Evolutionary conservation across 2,113 vertebrate species (phyloP).

Genomic region (Festucalex cinctus): DNA sequence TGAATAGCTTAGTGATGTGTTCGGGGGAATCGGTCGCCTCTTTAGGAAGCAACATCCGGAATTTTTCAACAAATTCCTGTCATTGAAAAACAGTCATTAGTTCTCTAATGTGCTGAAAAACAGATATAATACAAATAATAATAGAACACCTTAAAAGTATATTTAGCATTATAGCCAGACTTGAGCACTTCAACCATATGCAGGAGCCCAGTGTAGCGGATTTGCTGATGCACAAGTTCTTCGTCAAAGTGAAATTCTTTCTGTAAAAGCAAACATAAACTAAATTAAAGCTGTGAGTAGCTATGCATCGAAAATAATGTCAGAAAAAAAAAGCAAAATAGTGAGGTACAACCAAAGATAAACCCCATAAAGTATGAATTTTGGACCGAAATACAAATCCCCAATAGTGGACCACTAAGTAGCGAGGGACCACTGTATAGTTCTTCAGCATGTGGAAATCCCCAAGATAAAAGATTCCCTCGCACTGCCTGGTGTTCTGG

Average conservation of each 20-base stretch:
- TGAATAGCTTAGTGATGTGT: slow-evolving; percentile 79
- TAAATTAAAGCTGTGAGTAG: neutral
- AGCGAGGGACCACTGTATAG: too few relatives aligned
- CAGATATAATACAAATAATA: neutral
- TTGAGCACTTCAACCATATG: slow-evolving; percentile 85
- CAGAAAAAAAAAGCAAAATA: too few relatives aligned
- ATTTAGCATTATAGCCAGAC: slow-evolving; percentile 89
- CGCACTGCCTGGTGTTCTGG: too few relatives aligned
- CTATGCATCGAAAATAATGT: too few relatives aligned
- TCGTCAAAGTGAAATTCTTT: slow-evolving; percentile 87
- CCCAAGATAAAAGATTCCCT: too few relatives aligned
- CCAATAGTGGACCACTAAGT: too few relatives aligned
- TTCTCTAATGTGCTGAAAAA: neutral
- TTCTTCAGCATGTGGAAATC: too few relatives aligned
- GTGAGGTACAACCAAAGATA: too few relatives aligned
- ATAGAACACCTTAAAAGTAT: slow-evolving; percentile 81
- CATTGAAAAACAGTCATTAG: slow-evolving; percentile 5
- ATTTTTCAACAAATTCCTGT: slow-evolving; percentile 84
- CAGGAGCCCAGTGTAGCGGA: slow-evolving; percentile 84
- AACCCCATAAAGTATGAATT: too few relatives aligned
- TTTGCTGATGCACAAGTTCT: slow-evolving; percentile 84
- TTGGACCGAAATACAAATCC: too few relatives aligned
- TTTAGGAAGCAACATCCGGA: slow-evolving; percentile 85
- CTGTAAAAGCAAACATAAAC: slow-evolving; percentile 59
- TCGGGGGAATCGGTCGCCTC: slow-evolving; percentile 70